Percentiles rank a stretch among this genome's conserved stretches.
Evolutionary conservation across 2,113 vertebrate genomes (phyloP).

Genomic region (Melanotaenia duboulayi): DNA sequence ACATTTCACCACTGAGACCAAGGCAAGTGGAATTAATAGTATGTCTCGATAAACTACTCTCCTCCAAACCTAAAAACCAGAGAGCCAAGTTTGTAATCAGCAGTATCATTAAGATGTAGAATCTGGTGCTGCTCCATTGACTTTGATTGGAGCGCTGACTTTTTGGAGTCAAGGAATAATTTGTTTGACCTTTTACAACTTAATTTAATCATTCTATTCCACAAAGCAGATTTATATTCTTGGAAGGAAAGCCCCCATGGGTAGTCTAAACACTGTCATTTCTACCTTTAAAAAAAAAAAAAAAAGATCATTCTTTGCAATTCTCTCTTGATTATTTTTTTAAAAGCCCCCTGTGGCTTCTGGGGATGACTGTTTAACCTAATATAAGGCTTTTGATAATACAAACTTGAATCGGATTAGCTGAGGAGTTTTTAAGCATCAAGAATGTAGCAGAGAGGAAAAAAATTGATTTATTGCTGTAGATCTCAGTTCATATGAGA

Average conservation of each 20-base stretch:
- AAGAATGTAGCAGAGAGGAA: not conserved
- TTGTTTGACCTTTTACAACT: constrained; percentile 74
- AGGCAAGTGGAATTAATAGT: constrained; percentile 59
- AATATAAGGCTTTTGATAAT: constrained; percentile 19
- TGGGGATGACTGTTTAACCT: constrained; percentile 6
- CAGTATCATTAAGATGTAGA: constrained; percentile 69
- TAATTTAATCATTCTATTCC: constrained; percentile 64
- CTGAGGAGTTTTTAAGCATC: not conserved
- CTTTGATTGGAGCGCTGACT: constrained; percentile 70
- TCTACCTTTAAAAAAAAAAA: constrained; percentile 3
- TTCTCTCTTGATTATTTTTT: constrained; percentile 25
- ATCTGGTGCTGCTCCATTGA: constrained; percentile 59
- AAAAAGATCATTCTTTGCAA: constrained; percentile 22
- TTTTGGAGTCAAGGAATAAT: constrained; percentile 69
- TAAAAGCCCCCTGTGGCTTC: constrained; percentile 11
- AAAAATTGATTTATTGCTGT: not conserved
- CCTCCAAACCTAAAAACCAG: constrained; percentile 34
- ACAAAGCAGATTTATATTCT: constrained; percentile 60
- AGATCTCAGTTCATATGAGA: no score
- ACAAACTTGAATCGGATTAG: not conserved
- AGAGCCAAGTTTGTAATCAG: constrained; percentile 67
- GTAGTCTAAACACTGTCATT: constrained; percentile 22
- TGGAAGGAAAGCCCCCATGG: constrained; percentile 26
- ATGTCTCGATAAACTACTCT: constrained; percentile 60
- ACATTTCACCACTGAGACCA: constrained; percentile 38